Conservation (phyloP, 2,797 vertebrate species). For the Taenioides sp. region DNA sequence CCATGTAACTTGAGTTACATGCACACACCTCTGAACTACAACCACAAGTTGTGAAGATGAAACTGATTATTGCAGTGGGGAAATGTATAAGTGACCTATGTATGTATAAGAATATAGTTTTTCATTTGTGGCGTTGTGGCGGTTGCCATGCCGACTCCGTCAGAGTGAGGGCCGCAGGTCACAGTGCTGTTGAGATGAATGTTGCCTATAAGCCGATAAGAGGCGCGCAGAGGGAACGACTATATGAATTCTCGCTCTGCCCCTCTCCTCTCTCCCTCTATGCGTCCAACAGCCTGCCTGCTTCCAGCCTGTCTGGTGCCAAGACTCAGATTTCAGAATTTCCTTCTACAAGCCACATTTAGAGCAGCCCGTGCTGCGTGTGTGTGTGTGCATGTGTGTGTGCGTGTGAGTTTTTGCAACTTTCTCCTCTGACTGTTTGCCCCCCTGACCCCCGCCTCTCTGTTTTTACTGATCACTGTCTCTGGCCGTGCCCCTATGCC, state of each 20-base stretch:
- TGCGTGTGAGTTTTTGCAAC: slow-evolving; percentile 37
- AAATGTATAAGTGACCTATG: background rate
- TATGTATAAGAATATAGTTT: slow-evolving; percentile 8
- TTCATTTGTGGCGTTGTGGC: slow-evolving; percentile 45
- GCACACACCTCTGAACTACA: slow-evolving; percentile 13
- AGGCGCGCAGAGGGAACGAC: slow-evolving; percentile 62
- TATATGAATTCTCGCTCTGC: slow-evolving; percentile 67
- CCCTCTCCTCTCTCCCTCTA: slow-evolving; percentile 46
- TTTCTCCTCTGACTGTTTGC: slow-evolving; percentile 56
- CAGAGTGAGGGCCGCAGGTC: slow-evolving; percentile 40
- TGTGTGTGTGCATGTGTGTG: slow-evolving; percentile 20
- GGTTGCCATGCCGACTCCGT: slow-evolving; percentile 44
- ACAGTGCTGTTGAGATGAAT: slow-evolving; percentile 54
- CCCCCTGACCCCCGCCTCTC: slow-evolving; percentile 43
- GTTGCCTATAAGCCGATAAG: slow-evolving; percentile 79
- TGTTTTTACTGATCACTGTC: slow-evolving; percentile 47
- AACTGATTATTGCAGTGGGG: background rate
- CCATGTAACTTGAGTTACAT: background rate
- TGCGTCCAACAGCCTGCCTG: slow-evolving; percentile 72
- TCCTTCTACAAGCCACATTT: slow-evolving; percentile 89
- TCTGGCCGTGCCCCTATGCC: slow-evolving; percentile 34
- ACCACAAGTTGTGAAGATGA: slow-evolving; percentile 2
- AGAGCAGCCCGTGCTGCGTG: slow-evolving; percentile 74
- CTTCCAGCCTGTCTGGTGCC: slow-evolving; percentile 94
- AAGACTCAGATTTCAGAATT: slow-evolving; percentile 90